Base-by-base conservation (phyloP, 2,888 invertebrate species). In the Pollenia griseotomentosa region DNA sequence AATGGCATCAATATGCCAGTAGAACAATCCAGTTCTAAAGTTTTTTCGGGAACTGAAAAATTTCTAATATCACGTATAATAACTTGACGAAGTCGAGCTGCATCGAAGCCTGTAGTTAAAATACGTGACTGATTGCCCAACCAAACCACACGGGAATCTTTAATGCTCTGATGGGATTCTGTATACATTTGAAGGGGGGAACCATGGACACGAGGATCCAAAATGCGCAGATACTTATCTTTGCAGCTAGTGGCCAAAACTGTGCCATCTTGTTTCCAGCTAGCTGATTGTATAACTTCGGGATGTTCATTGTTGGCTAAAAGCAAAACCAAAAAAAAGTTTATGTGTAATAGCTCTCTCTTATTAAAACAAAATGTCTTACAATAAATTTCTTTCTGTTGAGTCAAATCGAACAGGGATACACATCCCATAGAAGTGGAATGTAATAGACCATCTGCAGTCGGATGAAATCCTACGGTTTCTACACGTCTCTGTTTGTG, bases 1-100 rank as follows among this genome's bases (percentile, higher is more conserved):
- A 99, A 94, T 0, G 99, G 99, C 95, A 99, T 98, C 88, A 99
- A 94, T 85, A 98, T 96, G 44, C 98, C 98, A 33, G 97, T 97
- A 73, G 97, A 97, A 90, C 97, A 97, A 93, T 98, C 98, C 88
- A 97, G 94, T 90, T 96, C 96, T 55, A 97, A 91, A 0, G 96
- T 96, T 93, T 97, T 97, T 90, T 98, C 96, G 0, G 97, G 95
- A 89, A 95, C 95, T 7, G 94, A 94, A 80, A 98, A 95, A 91
- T 97, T 97, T 86, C 98, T 95, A 73, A 97, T 94, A 94, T 99
- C 99, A 83, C 98, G 96, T 88, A 98, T 96, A 91, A 96, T 97
- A 75, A 98, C 96, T 94, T 99, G 98, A 88, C 98, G 95, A 82
- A 97, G 95, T 84, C 98, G 96, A 75, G 96, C 96, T 48, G 97